Conservation (phyloP, 2,888 invertebrate genomes). For the Drosophila peninsularis region DNA sequence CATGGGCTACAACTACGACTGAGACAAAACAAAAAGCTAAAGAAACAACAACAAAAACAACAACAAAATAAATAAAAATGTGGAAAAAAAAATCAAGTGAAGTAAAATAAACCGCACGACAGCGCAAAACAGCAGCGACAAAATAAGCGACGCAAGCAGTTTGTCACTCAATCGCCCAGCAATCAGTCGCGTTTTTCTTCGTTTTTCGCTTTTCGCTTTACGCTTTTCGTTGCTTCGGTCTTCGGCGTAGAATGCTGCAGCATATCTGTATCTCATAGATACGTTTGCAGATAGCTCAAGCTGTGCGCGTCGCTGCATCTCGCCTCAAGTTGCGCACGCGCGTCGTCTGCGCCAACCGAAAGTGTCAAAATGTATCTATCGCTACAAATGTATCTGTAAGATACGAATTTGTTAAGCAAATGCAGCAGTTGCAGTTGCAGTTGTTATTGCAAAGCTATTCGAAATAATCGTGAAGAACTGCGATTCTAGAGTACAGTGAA, state of each 20-base stretch:
- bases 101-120: constrained; percentile 73
- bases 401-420: constrained; percentile 18
- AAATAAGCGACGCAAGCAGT: constrained; percentile 69
- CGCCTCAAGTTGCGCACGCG: constrained; percentile 43
- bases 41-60: constrained; percentile 24
- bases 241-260: constrained; percentile 25
- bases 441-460: neutral
- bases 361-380: constrained; percentile 33
- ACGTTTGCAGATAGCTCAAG: constrained; percentile 3
- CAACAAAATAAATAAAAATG: constrained; percentile 18
- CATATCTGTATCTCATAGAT: constrained; percentile 36
- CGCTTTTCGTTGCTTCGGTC: constrained; percentile 1
- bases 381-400: constrained; percentile 31
- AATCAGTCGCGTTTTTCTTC: constrained; percentile 68
- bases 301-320: constrained; percentile 33
- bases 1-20: constrained; percentile 31
- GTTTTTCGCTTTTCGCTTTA: constrained; percentile 1
- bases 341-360: constrained; percentile 17
- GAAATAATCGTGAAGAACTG: constrained; percentile 34
- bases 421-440: constrained; percentile 7
- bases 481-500: constrained; percentile 17
- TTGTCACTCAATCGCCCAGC: constrained; percentile 75
- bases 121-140: constrained; percentile 61
- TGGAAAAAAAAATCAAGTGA: constrained; percentile 39
- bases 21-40: constrained; percentile 45